Percentiles rank a stretch among this genome's conserved stretches.
phyloP scores from a whole-genome alignment of 2,113 vertebrate species.

The Cephalopholis sonnerati region DNA sequence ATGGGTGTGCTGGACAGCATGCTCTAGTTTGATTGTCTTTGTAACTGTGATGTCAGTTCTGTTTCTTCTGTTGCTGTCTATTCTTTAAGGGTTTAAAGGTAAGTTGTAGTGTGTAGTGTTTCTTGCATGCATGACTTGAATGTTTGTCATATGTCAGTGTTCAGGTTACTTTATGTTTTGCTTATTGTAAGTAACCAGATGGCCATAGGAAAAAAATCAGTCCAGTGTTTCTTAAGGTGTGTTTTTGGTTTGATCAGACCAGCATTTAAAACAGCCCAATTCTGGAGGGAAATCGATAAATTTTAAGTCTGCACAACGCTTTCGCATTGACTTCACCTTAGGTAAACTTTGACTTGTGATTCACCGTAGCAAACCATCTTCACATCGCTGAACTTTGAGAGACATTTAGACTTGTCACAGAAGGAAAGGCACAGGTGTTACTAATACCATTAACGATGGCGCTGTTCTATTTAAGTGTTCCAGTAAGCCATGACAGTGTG shows the following conservation, averaged over 20 bases:
- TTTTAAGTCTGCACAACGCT: no score
- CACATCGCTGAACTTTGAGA: background rate
- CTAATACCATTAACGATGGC: background rate
- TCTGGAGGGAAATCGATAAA: no score
- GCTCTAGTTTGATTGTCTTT: background rate
- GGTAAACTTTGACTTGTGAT: no score
- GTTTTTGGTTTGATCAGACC: background rate
- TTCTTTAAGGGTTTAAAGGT: background rate
- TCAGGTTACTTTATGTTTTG: background rate
- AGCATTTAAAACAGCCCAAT: background rate
- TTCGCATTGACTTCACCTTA: no score
- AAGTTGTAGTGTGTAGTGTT: background rate
- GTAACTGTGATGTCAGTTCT: conserved; percentile 1
- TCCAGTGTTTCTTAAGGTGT: background rate
- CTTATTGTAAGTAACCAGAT: background rate
- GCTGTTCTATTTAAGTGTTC: background rate
- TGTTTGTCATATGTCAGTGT: background rate
- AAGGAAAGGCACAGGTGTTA: background rate
- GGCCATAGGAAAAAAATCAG: background rate
- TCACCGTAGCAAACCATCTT: background rate
- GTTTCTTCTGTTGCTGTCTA: background rate
- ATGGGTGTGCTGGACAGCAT: conserved; percentile 1
- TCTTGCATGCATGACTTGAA: background rate
- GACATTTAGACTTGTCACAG: background rate
- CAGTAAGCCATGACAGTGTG: background rate